Evolutionary conservation across 2,797 vertebrate genomes (phyloP), one percentile per base, ranked within the genome.

Genomic region (Hylomyscus alleni): DNA sequence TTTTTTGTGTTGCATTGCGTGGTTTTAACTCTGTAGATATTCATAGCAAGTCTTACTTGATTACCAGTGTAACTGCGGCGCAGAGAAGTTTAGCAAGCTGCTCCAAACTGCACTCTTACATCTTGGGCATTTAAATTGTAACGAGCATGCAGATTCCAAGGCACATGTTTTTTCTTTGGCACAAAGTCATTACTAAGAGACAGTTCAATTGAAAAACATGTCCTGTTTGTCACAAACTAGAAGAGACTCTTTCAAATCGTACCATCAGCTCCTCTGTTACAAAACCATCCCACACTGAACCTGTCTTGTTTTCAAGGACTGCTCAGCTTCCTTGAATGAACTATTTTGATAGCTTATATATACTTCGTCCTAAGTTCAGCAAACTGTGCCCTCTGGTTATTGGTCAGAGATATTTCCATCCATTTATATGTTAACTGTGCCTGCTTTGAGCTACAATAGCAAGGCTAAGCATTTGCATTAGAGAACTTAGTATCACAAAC

Each of bases 211-310:
- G 67, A 17, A 87, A 34, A 62, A 60, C 8, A 52, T 88, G 60
- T 75, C 81, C 44, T 93, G 8, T 78, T 86, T 81, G 7, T 56
- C 31, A n/a, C 17, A 44, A 81, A 60, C 81, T 86, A 88, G 34
- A 94, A 88, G 82, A 44, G 84, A 67, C 12, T 13, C 91, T 97
- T 90, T 72, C 52, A 93, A 89, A 80, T 92, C 40, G 93, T 62
- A 29, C n/a, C 37, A 3, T 85, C 20, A 31, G 7, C 24, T 87
- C 47, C 54, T 93, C 56, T 95, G 83, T n/a, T 52, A 86, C 44
- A 90, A 95, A 80, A 80, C 19, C 40, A 34, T 8, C 40, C 82
- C 47, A 2, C 17, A 47, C 60, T 84, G 40, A 84, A 22, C 19
- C 58, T 10, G 17, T 84, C 29, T 22, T 84, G 84, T 69, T 69